Conservation (phyloP, 1,140 invertebrate genomes). For the Micrasema minimum region DNA sequence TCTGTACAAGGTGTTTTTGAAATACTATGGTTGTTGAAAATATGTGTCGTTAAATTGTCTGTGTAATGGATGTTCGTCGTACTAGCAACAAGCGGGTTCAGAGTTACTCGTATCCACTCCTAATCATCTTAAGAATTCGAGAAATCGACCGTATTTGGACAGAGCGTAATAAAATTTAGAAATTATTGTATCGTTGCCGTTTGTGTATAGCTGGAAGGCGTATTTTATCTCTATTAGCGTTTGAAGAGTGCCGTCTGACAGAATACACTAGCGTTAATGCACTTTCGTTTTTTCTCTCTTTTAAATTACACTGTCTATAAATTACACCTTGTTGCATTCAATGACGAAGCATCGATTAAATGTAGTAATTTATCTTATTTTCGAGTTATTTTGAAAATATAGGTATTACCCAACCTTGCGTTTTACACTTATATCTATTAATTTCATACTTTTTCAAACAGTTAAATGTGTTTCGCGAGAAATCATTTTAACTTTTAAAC, state of each 20-base stretch:
- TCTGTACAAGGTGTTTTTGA: too few species aligned
- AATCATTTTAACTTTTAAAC: too few species aligned
- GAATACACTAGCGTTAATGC: conserved; percentile 24
- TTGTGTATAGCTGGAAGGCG: conserved; percentile 27
- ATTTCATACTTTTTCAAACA: too few species aligned
- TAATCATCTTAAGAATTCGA: conserved; percentile 17
- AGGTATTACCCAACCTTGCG: too few species aligned
- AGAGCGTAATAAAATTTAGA: conserved; percentile 25
- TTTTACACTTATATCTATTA: too few species aligned
- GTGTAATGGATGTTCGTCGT: too few species aligned
- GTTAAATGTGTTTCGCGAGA: too few species aligned
- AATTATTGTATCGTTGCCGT: conserved; percentile 28
- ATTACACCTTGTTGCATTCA: conserved; percentile 29
- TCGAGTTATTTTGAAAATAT: conserved; percentile 13
- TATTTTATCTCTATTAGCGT: conserved; percentile 37
- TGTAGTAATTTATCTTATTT: conserved; percentile 14
- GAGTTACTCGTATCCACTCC: background rate
- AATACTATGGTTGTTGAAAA: too few species aligned
- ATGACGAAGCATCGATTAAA: conserved; percentile 21
- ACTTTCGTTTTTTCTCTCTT: conserved; percentile 29
- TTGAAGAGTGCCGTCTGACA: conserved; percentile 27
- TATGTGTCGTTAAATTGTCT: too few species aligned
- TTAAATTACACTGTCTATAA: conserved; percentile 23
- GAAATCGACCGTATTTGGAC: conserved; percentile 28
- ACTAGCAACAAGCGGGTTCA: background rate